Evolutionary conservation across 1,140 invertebrate species (phyloP), one percentile per base, ranked within the genome.

Genomic region (Rhopalosiphum maidis): DNA sequence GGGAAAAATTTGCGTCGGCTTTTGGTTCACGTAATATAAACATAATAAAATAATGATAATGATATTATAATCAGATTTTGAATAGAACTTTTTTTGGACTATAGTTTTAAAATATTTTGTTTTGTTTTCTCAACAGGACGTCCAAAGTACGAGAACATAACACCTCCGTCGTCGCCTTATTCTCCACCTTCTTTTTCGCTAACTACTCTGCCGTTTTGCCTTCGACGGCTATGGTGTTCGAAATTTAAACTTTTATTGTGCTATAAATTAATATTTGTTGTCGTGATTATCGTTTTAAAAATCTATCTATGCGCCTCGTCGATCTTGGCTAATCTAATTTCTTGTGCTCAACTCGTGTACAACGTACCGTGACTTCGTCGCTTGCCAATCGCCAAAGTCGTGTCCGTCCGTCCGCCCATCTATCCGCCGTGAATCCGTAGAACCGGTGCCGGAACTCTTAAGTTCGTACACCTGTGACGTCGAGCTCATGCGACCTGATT

Each of bases 401-500:
- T 46, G 25, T 46, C 83, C 25, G 85, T 46, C 30, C 43, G 43
- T 46, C 25, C 85, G 25, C 2, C 83, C 85, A 46, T 21, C 41
- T 0, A 51, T 51, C 2, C 48, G 15, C 48, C 48, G 21, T 21
- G 37, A 23, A 5, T 37, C 1, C 6, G 82, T 41, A 35, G 37
- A 83, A 18, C 30, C 48, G 30, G 9, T 21, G 22, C 8, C 68
- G 68, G 2, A 30, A 77, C 30, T 35, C n/a, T 15, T 15, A n/a
- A 77, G 30, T n/a, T 5, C 15, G 54, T n/a, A 77, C 60, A n/a
- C 30, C 6, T 51, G 23, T 1, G 37, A 43, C 68, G 77, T 54
- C 82, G 48, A 15, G 68, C 82, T 22, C 82, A 93, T 93, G 91
- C 82, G 91, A 83, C 91, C 91, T n/a, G 91, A 93, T 85, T 93